Evolutionary conservation across 2,888 invertebrate species (phyloP), one percentile per base, ranked within the genome.

Genomic region (Neoitamus cyanurus): DNA sequence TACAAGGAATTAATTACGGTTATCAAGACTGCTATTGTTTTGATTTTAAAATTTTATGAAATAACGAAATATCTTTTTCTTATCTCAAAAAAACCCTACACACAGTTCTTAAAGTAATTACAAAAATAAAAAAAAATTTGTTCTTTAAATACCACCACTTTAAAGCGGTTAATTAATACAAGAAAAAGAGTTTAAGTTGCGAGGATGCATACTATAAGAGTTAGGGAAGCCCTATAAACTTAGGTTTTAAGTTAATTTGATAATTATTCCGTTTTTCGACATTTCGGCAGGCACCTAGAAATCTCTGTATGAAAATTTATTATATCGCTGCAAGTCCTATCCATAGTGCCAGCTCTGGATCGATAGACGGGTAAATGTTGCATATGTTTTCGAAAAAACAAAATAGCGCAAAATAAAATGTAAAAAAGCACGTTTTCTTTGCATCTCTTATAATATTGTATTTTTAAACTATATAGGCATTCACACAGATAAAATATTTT

Each of bases 161-260:
- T 58, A 9, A 58, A 58, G 58, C 58, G 58, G 58, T 58, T 77
- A 46, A 30, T 34, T 48, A n/a, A 25, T 13, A 58, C 6, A 72
- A 28, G 28, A 46, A 58, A 9, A 37, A 84, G 85, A 85, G 84
- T 84, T 70, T 36, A 86, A 86, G 86, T 86, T 86, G 86, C 86
- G 84, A 86, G 86, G 84, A 86, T 86, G 85, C 72, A 72, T 58
- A 20, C 20, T 58, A 58, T 58, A 58, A 58, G 25, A 58, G 58
- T 58, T 58, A 58, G 7, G 25, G 20, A 58, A 58, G 58, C 58
- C 58, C 58, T 58, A 58, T 25, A 58, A 58, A 58, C 58, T 58
- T 58, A 58, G 25, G 25, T 58, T 9, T 20, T 58, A 58, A 42
- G 20, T 75, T 37, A 42, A 75, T 5, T 25, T 73, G 73, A 75